Evolutionary conservation across 2,888 invertebrate genomes (phyloP), one percentile per base, ranked within the genome.

Genomic region (Myathropa florea): DNA sequence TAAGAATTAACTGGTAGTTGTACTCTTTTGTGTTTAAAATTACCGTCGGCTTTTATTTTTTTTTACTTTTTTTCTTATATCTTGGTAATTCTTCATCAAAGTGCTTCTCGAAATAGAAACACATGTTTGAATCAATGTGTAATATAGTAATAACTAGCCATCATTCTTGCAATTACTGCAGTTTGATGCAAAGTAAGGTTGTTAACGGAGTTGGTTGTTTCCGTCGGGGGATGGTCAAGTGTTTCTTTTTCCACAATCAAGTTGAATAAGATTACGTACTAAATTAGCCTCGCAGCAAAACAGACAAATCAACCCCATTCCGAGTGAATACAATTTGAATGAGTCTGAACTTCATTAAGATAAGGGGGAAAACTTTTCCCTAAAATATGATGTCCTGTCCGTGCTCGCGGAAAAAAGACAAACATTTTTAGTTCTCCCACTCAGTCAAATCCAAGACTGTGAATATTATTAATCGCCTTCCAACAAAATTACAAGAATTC

Each of bases 331-430:
- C 24, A 63, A 73, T 65, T 72, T 64, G 65, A 77, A 71, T 46
- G 60, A 86, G 65, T 72, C 68, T 24, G 78, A 83, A 79, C 78
- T 83, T 83, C 79, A 83, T 83, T 83, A 71, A 83, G 86, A 86
- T 83, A 86, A 83, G 78, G 71, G 33, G 57, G 53, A 75, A 75
- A 79, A 75, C 23, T 82, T 61, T 65, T 60, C 67, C 63, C 12
- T 86, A 70, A 86, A 86, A 86, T 86, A 86, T 86, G 86, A 86
- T 65, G 78, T 86, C 61, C 86, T 86, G 86, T 86, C 86, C 78
- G 78, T 83, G 81, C 59, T 67, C 21, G 53, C 36, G 24, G 9
- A 33, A 30, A 33, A 63, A 68, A 77, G 53, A n/a, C 61, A 46
- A 53, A 60, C 78, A 46, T 67, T 36, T 64, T 65, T 14, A 30